Conservation (phyloP, 2,113 vertebrate genomes). For the Ammodytes marinus region DNA sequence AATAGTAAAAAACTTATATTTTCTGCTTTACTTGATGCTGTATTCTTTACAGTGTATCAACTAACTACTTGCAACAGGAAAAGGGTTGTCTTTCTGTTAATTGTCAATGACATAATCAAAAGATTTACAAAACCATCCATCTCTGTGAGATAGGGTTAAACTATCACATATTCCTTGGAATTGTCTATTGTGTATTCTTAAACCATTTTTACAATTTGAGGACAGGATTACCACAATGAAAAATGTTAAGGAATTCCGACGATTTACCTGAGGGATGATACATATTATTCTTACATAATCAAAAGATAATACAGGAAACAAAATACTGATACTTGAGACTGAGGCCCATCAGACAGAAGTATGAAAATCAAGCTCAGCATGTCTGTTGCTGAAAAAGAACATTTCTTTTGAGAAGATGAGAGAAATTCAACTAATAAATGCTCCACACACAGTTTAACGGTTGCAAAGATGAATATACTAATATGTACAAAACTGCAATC, state of each 20-base stretch:
- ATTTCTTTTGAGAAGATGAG: background rate
- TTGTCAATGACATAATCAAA: too few species aligned
- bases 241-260: background rate
- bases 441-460: background rate
- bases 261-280: background rate
- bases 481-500: background rate
- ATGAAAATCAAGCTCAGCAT: background rate
- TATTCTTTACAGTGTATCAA: background rate
- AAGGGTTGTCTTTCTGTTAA: background rate
- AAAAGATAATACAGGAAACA: background rate
- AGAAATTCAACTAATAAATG: background rate
- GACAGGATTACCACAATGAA: background rate
- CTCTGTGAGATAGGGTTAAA: background rate
- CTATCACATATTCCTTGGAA: background rate
- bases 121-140: too few species aligned
- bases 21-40: background rate
- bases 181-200: background rate
- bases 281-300: background rate
- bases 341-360: background rate
- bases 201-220: background rate
- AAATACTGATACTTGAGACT: background rate
- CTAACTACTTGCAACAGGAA: background rate
- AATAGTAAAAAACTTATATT: too few species aligned
- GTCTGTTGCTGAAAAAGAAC: background rate
- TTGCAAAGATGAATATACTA: background rate